Evolutionary conservation across 2,888 invertebrate species (phyloP), one percentile per base, ranked within the genome.

Genomic region (Parelbella ahira): DNA sequence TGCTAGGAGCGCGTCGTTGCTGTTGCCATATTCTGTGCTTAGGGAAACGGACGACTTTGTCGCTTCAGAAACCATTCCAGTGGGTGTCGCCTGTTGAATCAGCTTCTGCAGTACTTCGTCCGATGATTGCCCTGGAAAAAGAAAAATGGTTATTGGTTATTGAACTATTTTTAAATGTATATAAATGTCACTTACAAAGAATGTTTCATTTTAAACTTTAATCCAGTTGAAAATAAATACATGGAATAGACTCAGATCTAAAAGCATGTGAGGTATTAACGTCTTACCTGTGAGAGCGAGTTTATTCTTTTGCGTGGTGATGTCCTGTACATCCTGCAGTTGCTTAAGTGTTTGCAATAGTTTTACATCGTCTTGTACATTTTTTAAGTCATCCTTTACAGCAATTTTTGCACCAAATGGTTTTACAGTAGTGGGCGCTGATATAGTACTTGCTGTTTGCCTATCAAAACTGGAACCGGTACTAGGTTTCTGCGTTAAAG

Each of bases 1-100:
- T 0, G 93, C 93, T 12, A 93, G 80, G 47, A 93, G 75, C 0
- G 93, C 93, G 47, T 93, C 93, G 56, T 92, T 90, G 45, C 90
- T 90, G 56, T 90, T 89, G 6, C 91, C 91, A 43, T 87, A 90
- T 56, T 88, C 88, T 4, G 88, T 88, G 59, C 88, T 88, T 45
- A 88, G 54, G 6, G 81, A 75, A 11, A 82, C 59, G 37, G 88
- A 83, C 46, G 80, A 60, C 54, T 73, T 77, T 2, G 88, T 88
- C 8, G 80, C 80, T 52, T 78, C 75, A 2, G 80, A 78, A 23
- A 78, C 64, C 80, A 86, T 87, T 24, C 74, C 71, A 1, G 69
- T 51, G 4, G 74, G 59, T 48, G 79, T 70, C 5, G 69, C 59
- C 49, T 80, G 75, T 47, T 76, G 74, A 7, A 86, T 68, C 32